Percentiles rank a stretch among this genome's conserved stretches.
These are phyloP conservation scores for Strongylocentrotus purpuratus DNA, from an alignment of 35 echinoderm and acorn worm species.

Conservation along the genomic window DNA sequence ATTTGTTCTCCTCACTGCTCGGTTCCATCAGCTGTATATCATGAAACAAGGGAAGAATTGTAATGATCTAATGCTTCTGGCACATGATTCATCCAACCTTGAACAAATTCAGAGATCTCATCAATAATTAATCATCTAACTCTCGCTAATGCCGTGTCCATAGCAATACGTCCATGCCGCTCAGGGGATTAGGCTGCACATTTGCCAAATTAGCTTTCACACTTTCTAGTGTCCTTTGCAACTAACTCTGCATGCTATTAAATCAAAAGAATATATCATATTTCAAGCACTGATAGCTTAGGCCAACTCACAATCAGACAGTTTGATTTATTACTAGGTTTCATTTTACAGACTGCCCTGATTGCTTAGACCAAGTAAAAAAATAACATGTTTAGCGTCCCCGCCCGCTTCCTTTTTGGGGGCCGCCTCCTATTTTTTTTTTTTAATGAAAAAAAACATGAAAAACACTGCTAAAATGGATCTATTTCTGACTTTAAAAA, in stretches of 20 bases:
- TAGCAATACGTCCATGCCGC: not conserved
- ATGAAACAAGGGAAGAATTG: not conserved
- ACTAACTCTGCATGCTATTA: not conserved
- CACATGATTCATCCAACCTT: slow-evolving; percentile 25
- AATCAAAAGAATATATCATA: not conserved
- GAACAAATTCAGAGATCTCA: slow-evolving; percentile 15
- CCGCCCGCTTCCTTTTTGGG: too few relatives aligned
- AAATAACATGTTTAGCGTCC: too few relatives aligned
- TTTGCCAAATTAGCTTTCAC: slow-evolving; percentile 19
- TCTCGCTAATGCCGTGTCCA: not conserved
- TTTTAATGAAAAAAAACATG: too few relatives aligned
- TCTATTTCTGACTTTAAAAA: too few relatives aligned
- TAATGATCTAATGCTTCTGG: slow-evolving; percentile 3
- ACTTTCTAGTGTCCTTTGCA: not conserved
- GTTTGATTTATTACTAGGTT: not conserved
- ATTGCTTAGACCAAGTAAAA: not conserved
- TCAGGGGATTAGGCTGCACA: not conserved
- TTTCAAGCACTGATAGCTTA: not conserved
- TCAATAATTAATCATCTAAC: slow-evolving; percentile 35
- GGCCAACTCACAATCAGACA: not conserved
- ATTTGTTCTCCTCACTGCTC: not conserved
- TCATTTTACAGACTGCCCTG: not conserved
- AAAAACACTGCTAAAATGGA: too few relatives aligned
- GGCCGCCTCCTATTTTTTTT: too few relatives aligned
- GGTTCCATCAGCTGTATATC: not conserved